Conservation (phyloP, 30 jellyfish, hydroid and myxozoan genomes). For the Mastigias papua region DNA sequence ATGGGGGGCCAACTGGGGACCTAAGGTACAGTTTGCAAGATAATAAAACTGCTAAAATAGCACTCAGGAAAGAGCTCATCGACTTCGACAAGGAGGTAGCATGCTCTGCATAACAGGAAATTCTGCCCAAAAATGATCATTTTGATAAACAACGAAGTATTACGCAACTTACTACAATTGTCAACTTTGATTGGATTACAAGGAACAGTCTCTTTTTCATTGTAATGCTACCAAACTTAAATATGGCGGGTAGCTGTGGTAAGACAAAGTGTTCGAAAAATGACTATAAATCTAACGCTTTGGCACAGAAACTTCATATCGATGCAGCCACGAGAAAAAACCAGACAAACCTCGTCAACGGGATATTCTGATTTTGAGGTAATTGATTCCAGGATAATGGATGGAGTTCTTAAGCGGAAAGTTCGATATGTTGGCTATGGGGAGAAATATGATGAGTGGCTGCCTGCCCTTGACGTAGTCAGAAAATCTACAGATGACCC, state of each 20-base stretch:
- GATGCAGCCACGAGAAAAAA: background rate
- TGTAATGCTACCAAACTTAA: background rate
- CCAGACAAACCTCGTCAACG: background rate
- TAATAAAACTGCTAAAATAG: no score
- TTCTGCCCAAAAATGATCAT: background rate
- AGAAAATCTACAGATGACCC: background rate
- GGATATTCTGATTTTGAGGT: background rate
- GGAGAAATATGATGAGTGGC: slow-evolving; percentile 1
- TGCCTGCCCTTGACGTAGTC: background rate
- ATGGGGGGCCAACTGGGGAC: no score
- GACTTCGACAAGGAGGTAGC: background rate
- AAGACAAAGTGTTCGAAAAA: background rate
- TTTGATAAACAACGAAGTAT: background rate
- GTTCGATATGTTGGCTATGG: background rate
- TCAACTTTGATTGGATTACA: background rate
- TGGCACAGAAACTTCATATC: background rate
- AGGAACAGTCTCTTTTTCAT: background rate
- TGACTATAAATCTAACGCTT: background rate
- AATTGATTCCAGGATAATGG: background rate
- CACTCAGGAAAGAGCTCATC: background rate
- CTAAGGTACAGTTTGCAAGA: no score
- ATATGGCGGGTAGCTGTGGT: background rate
- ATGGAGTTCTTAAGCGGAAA: background rate
- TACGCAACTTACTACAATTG: background rate
- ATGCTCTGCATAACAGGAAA: background rate